phyloP scores from a whole-genome alignment of 2,888 invertebrate species.

The Horisme vitalbata region DNA sequence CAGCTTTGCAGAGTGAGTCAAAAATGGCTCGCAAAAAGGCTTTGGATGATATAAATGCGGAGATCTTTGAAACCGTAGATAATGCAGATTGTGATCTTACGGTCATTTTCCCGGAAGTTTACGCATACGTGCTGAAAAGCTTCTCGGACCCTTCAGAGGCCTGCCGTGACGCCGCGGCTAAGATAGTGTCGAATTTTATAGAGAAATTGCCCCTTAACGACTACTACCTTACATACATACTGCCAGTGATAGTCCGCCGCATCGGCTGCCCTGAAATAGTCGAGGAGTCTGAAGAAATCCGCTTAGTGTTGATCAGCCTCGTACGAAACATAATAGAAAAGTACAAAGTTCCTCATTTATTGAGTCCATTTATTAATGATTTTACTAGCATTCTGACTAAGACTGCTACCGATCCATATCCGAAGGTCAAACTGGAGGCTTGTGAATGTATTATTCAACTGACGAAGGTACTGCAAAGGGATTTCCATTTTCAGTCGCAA shows the following conservation, averaged over 20 bases:
- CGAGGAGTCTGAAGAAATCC: slow-evolving; percentile 90
- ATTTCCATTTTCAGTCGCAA: slow-evolving; percentile 90
- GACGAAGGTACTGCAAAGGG: slow-evolving; percentile 84
- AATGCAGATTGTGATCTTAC: slow-evolving; percentile 65
- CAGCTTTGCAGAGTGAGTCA: slow-evolving; percentile 82
- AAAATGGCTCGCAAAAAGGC: slow-evolving; percentile 82
- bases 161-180: slow-evolving; percentile 83
- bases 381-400: slow-evolving; percentile 87
- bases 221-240: slow-evolving; percentile 88
- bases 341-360: slow-evolving; percentile 82
- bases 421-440: slow-evolving; percentile 90
- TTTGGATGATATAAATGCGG: slow-evolving; percentile 77
- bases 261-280: slow-evolving; percentile 89
- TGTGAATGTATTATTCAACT: slow-evolving; percentile 88
- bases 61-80: slow-evolving; percentile 65
- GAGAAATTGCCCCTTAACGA: slow-evolving; percentile 85
- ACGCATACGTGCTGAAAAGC: slow-evolving; percentile 69
- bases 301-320: slow-evolving; percentile 86
- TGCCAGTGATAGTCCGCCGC: slow-evolving; percentile 89
- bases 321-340: slow-evolving; percentile 85
- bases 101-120: slow-evolving; percentile 60
- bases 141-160: slow-evolving; percentile 84
- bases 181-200: slow-evolving; percentile 81
- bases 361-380: slow-evolving; percentile 89
- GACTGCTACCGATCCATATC: slow-evolving; percentile 89